A percentile compares a stretch with the other conserved stretches of the same genome.
phyloP scores from a whole-genome alignment of 2,888 invertebrate genomes.

The Emmelina monodactyla region DNA sequence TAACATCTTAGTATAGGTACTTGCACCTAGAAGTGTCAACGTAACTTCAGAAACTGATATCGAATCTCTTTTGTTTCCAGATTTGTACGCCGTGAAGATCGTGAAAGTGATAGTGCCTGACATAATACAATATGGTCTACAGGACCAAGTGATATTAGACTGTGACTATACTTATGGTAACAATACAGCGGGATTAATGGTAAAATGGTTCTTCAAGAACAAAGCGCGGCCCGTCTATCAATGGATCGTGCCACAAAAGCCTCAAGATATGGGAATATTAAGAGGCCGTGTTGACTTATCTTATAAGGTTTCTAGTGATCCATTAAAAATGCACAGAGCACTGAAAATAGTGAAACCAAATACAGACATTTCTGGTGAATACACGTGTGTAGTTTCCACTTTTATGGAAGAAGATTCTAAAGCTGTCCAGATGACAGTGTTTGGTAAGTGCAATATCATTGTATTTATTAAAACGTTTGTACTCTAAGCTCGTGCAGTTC shows the following conservation, averaged over 20 bases:
- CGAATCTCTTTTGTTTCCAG: too few species aligned
- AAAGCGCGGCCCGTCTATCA: slow-evolving; percentile 75
- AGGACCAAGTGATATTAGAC: slow-evolving; percentile 71
- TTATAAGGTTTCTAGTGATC: slow-evolving; percentile 71
- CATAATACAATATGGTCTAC: slow-evolving; percentile 68
- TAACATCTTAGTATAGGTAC: too few species aligned
- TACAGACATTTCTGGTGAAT: slow-evolving; percentile 76
- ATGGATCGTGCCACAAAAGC: slow-evolving; percentile 76
- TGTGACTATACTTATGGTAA: slow-evolving; percentile 74
- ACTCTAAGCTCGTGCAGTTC: too few species aligned
- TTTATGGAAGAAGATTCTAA: slow-evolving; percentile 73
- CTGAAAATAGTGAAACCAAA: slow-evolving; percentile 76
- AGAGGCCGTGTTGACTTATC: slow-evolving; percentile 68
- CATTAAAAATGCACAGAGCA: slow-evolving; percentile 74
- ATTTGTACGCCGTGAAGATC: slow-evolving; percentile 66
- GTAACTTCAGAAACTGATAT: too few species aligned
- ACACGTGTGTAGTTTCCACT: slow-evolving; percentile 77
- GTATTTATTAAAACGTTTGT: too few species aligned
- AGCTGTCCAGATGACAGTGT: slow-evolving; percentile 72
- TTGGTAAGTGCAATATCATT: too few species aligned
- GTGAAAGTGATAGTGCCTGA: slow-evolving; percentile 69
- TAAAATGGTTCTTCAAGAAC: slow-evolving; percentile 80
- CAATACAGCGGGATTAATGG: slow-evolving; percentile 72
- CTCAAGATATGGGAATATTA: slow-evolving; percentile 69
- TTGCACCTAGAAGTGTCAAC: too few species aligned